Conservation (phyloP, 2,113 vertebrate genomes). For the Paramormyrops kingsleyae region DNA sequence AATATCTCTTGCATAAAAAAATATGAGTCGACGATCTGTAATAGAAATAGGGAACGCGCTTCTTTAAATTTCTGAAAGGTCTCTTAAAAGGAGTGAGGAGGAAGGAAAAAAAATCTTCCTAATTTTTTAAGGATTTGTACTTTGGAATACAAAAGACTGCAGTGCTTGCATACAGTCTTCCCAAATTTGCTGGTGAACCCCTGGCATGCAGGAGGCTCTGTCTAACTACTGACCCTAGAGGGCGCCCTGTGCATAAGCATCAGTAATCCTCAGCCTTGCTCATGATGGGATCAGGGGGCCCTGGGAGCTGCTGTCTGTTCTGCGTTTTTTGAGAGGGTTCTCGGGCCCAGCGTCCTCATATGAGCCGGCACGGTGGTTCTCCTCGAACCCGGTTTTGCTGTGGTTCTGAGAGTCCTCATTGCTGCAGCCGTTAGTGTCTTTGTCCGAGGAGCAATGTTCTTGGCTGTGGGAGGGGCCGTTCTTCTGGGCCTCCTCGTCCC, state of each 20-base stretch:
- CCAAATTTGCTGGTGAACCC: constrained; percentile 7
- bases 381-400: constrained; percentile 19
- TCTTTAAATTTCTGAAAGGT: constrained; percentile 24
- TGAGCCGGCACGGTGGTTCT: constrained; percentile 37
- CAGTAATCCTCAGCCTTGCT: not conserved
- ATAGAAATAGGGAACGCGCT: constrained; percentile 58
- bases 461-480: constrained; percentile 66
- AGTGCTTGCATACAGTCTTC: not conserved
- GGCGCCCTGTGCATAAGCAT: not conserved
- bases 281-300: constrained; percentile 23
- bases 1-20: constrained; percentile 71
- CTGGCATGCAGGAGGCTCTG: constrained; percentile 5
- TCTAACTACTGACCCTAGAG: constrained; percentile 16
- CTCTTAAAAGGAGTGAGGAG: constrained; percentile 6
- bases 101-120: not conserved
- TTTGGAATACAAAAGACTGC: constrained; percentile 14
- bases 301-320: constrained; percentile 47
- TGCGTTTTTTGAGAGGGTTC: constrained; percentile 47
- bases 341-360: constrained; percentile 25
- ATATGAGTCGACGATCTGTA: constrained; percentile 54
- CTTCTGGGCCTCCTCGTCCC: constrained; percentile 54
- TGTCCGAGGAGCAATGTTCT: constrained; percentile 55
- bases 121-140: not conserved
- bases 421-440: constrained; percentile 75
- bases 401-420: constrained; percentile 52